phyloP scores from a whole-genome alignment of 2,888 invertebrate species.

The Therioaphis trifolii region DNA sequence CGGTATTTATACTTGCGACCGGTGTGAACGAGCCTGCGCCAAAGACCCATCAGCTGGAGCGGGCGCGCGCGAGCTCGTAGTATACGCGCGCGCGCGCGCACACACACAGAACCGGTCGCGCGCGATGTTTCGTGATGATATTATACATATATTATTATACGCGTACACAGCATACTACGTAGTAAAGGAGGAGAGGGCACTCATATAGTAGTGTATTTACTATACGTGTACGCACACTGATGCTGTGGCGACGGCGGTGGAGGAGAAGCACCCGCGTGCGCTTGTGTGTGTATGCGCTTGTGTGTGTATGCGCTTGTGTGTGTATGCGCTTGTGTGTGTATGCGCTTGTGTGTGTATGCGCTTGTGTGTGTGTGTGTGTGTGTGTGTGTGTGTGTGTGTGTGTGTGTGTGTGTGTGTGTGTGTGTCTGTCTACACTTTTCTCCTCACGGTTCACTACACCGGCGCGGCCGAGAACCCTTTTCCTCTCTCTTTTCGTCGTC shows the following conservation, averaged over 20 bases:
- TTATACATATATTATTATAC: no score
- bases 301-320: no score
- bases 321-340: no score
- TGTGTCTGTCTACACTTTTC: constrained; percentile 16
- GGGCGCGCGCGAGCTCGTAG: neutral
- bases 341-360: no score
- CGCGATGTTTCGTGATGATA: neutral
- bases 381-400: no score
- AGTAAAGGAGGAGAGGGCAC: neutral
- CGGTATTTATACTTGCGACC: no score
- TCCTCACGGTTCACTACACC: constrained; percentile 25
- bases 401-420: no score
- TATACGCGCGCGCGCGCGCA: no score
- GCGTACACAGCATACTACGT: neutral
- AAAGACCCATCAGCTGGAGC: constrained; percentile 15
- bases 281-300: no score
- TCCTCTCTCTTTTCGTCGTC: neutral
- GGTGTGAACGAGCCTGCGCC: neutral
- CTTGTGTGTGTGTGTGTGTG: no score
- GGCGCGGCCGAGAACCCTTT: neutral
- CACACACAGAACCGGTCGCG: neutral
- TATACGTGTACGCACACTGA: neutral
- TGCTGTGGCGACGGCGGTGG: no score
- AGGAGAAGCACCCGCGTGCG: no score
- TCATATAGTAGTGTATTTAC: neutral